Conservation (phyloP, 2,888 invertebrate species). For the Pantelozetes paolii region DNA sequence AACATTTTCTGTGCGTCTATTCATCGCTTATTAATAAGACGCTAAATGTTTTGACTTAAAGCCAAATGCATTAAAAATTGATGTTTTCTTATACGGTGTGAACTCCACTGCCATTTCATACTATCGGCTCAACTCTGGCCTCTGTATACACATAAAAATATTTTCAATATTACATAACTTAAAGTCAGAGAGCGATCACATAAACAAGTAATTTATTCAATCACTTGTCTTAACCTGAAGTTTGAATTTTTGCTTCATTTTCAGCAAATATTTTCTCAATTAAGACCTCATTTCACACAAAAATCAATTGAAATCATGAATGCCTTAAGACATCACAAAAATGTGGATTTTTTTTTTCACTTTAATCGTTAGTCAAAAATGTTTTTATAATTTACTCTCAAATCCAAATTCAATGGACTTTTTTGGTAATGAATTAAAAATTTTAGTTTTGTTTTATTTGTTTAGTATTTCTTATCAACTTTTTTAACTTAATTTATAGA, state of each 20-base stretch:
- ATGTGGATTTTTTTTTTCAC: too few species aligned
- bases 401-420: not conserved
- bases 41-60: constrained; percentile 30
- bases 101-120: constrained; percentile 16
- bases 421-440: not conserved
- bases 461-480: not conserved
- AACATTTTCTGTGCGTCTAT: not conserved
- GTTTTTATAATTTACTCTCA: too few species aligned
- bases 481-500: constrained; percentile 6
- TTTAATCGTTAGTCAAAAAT: too few species aligned
- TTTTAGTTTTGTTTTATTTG: not conserved
- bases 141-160: not conserved
- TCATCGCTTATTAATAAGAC: not conserved
- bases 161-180: too few species aligned
- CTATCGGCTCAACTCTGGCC: not conserved
- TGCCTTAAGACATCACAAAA: too few species aligned
- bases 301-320: not conserved
- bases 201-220: not conserved
- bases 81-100: not conserved
- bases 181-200: too few species aligned
- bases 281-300: not conserved
- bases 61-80: not conserved
- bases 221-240: not conserved
- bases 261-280: not conserved
- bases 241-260: not conserved